These are phyloP conservation scores for Myotis davidii DNA, from an alignment of 2,113 vertebrate species.

Conservation along the genomic window DNA sequence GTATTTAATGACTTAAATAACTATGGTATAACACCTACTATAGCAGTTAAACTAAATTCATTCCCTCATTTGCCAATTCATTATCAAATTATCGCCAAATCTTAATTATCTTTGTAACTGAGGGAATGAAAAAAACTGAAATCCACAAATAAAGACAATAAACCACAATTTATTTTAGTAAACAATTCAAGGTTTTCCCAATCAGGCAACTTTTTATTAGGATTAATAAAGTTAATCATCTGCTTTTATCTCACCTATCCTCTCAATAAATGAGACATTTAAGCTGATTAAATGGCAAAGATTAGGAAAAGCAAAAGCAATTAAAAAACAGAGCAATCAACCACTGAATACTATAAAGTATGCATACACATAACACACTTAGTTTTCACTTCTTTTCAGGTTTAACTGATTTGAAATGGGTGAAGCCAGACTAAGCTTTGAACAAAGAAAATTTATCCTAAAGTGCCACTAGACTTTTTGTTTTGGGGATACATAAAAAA, in stretches of 20 bases:
- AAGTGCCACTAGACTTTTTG: too few species aligned
- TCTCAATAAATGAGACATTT: constrained; percentile 7
- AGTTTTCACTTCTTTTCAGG: too few species aligned
- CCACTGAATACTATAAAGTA: background rate
- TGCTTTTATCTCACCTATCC: constrained; percentile 41
- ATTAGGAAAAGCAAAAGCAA: constrained; percentile 31
- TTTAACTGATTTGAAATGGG: too few species aligned
- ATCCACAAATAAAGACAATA: constrained; percentile 12
- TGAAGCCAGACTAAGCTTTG: too few species aligned
- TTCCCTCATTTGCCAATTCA: background rate
- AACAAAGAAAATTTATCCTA: too few species aligned
- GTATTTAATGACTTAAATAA: constrained; percentile 43
- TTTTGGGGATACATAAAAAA: too few species aligned
- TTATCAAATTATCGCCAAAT: constrained; percentile 41
- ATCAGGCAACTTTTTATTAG: constrained; percentile 27
- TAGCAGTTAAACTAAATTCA: constrained; percentile 24
- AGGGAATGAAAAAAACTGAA: constrained; percentile 6
- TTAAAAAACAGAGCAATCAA: background rate
- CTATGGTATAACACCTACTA: background rate
- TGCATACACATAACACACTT: too few species aligned
- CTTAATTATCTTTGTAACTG: constrained; percentile 44
- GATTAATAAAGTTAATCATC: background rate
- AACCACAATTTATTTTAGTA: constrained; percentile 24
- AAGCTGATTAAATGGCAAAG: constrained; percentile 24
- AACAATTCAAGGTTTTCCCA: constrained; percentile 22